Conservation (phyloP, 2,797 vertebrate genomes). For the Malurus leucopterus region DNA sequence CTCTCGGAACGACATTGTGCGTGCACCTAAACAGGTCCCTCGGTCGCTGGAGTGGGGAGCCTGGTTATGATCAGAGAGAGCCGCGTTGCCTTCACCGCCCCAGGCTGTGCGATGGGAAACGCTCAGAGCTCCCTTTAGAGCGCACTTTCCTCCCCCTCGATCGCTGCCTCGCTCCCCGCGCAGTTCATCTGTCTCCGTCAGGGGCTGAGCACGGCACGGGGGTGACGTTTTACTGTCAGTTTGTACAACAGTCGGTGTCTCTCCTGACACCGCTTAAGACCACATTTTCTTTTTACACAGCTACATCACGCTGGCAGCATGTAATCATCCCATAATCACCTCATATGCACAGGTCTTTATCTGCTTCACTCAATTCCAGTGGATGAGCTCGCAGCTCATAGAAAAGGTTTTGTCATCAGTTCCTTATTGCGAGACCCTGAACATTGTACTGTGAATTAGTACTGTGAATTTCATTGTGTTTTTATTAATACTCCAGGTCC, state of each 20-base stretch:
- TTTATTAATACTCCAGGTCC: background rate
- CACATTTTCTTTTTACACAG: constrained; percentile 1
- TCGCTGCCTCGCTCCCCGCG: background rate
- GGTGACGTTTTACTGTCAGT: background rate
- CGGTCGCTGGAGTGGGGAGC: fast-evolving
- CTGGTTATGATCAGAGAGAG: fast-evolving
- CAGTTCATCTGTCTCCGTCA: background rate
- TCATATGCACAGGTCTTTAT: background rate
- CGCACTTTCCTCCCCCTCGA: background rate
- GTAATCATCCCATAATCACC: constrained; percentile 25
- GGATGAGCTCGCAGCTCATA: background rate
- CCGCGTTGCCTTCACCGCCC: fast-evolving
- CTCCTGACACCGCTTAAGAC: background rate
- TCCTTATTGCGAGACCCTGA: background rate
- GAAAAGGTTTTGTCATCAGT: background rate
- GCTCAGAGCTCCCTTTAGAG: background rate
- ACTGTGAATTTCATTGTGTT: background rate
- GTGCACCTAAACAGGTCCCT: background rate
- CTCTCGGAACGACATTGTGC: background rate
- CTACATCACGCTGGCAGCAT: background rate
- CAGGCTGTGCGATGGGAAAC: background rate
- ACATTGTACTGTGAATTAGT: background rate
- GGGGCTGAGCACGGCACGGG: background rate
- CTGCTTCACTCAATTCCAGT: background rate
- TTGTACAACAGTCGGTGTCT: background rate